phyloP scores from a whole-genome alignment of 2,797 vertebrate genomes.

The Manis javanica region DNA sequence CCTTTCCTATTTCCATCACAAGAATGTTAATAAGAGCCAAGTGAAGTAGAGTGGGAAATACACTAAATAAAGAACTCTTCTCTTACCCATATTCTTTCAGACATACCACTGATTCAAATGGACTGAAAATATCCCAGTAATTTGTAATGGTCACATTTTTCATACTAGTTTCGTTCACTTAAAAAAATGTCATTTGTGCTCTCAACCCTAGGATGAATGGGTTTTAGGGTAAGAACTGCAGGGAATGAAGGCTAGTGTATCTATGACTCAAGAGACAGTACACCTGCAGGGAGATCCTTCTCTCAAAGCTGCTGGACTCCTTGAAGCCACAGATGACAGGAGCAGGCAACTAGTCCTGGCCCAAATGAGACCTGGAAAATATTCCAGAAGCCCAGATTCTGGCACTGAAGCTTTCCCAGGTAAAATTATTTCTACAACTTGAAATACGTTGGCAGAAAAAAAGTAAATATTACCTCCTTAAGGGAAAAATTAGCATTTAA shows the following conservation, averaged over 20 bases:
- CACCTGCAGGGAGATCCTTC: background rate
- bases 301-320: background rate
- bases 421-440: constrained; percentile 30
- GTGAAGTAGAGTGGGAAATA: background rate
- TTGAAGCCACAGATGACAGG: background rate
- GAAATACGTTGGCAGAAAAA: background rate
- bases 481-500: constrained; percentile 19
- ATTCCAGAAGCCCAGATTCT: background rate
- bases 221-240: background rate
- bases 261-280: background rate
- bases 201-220: background rate
- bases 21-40: constrained; percentile 33
- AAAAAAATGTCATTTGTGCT: background rate
- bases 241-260: background rate
- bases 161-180: background rate
- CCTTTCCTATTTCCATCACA: background rate
- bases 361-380: background rate
- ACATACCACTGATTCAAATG: background rate
- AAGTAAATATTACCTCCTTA: background rate
- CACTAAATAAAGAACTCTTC: background rate
- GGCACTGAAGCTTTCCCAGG: background rate
- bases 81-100: background rate
- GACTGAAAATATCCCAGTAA: background rate
- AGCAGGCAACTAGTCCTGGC: background rate
- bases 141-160: constrained; percentile 28